Base-by-base conservation (phyloP, 2,888 invertebrate species). In the Sipha maydis region DNA sequence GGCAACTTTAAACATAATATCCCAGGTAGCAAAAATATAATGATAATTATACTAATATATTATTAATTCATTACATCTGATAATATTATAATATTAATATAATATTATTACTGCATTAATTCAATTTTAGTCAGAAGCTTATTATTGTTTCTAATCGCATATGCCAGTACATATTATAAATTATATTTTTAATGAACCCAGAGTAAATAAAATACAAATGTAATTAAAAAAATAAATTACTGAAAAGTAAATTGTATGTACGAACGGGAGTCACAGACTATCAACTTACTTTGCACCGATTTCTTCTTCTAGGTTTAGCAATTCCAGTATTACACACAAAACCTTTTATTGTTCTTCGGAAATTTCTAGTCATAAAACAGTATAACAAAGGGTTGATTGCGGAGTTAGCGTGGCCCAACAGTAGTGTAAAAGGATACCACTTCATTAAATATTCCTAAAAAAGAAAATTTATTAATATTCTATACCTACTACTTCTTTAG, bases 381-480 rank as follows among this genome's bases (percentile, higher is more conserved):
- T 96, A 96, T 21, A 96, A 94, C 82, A 96, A 93, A 0, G 96
- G 96, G 92, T 96, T 96, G 91, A 96, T 93, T 9, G 95, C 96
- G 3, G 95, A 95, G 92, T 96, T 96, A 0, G 94, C 94, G 91
- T 96, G 96, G 77, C 96, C 96, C 79, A 96, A 92, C 5, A 96
- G 92, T 56, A 96, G 92, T 17, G 95, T 94, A 91, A 96, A 84
- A 1, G 69, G 78, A 31, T 85, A 71, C 85, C 85, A 85, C 28
- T 71, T 78, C 78, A 79, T 85, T 54, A 85, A 71, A 25, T 41
- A 78, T 25, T 85, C 78, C 85, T 79, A 54, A 71, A 85, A n/a
- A 85, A n/a, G n/a, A 76, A 76, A 38, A 61, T 21, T 1, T 25
- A 61, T 61, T 48, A 56, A 56, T 73, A 0, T 73, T 56, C 25